phyloP scores from a whole-genome alignment of 1,140 invertebrate species.

The Frieseomelitta varia region DNA sequence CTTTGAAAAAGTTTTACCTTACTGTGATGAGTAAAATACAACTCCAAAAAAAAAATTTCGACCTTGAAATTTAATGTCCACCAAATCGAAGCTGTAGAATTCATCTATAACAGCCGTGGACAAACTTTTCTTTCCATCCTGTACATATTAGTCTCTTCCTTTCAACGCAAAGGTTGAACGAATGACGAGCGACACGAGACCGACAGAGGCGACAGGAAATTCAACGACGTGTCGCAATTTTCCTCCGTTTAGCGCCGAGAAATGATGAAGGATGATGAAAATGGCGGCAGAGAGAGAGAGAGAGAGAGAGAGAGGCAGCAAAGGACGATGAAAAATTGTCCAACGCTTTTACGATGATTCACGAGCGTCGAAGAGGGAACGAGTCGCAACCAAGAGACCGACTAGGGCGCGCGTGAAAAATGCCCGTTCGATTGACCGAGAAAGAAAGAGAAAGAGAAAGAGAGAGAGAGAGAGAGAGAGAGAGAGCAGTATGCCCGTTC shows the following conservation, averaged over 20 bases:
- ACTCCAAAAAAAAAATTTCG: too few species aligned
- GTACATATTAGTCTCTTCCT: too few species aligned
- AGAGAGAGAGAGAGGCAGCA: background rate
- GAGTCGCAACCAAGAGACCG: slow-evolving; percentile 34
- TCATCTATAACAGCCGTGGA: too few species aligned
- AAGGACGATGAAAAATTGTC: slow-evolving; percentile 56
- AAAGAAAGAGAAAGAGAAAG: too few species aligned
- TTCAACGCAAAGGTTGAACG: background rate
- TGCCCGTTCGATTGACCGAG: slow-evolving; percentile 52
- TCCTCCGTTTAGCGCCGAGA: background rate
- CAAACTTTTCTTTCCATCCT: too few species aligned
- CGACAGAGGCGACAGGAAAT: slow-evolving; percentile 1
- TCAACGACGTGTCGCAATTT: background rate
- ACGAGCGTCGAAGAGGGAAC: slow-evolving; percentile 48
- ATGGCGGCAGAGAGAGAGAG: background rate
- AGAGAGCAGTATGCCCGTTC: slow-evolving; percentile 1
- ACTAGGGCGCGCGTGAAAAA: slow-evolving; percentile 61
- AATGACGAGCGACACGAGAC: background rate
- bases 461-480: too few species aligned
- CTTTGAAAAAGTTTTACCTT: too few species aligned
- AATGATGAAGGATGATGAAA: background rate
- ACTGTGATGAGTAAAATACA: too few species aligned
- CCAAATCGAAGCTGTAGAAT: too few species aligned
- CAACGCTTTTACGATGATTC: slow-evolving; percentile 58
- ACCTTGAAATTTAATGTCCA: too few species aligned